Percentiles rank a stretch among this genome's conserved stretches.
Evolutionary conservation across 2,888 invertebrate genomes (phyloP).

Genomic region (Tinea semifulvella): DNA sequence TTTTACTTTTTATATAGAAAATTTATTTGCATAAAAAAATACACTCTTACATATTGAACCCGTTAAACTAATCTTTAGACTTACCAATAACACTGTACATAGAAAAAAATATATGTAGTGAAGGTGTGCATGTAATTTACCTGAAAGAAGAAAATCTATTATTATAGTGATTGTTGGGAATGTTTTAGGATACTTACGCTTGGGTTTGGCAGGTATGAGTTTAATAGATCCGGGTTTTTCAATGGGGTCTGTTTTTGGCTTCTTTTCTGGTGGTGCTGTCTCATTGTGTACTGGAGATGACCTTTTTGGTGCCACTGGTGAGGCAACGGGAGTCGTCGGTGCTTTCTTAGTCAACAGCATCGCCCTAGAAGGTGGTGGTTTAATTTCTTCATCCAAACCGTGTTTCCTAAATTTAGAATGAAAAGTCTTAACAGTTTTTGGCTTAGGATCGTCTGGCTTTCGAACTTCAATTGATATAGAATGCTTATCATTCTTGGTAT

Average conservation of each 20-base stretch:
- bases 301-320: slow-evolving; percentile 51
- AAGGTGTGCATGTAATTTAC: slow-evolving; percentile 27
- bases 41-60: too few relatives aligned
- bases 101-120: slow-evolving; percentile 17
- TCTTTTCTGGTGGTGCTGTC: slow-evolving; percentile 80
- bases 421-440: slow-evolving; percentile 92
- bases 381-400: slow-evolving; percentile 86
- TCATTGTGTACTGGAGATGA: slow-evolving; percentile 59
- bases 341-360: slow-evolving; percentile 68
- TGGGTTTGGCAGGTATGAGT: slow-evolving; percentile 86
- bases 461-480: slow-evolving; percentile 85
- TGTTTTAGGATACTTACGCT: slow-evolving; percentile 79
- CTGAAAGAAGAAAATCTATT: slow-evolving; percentile 56
- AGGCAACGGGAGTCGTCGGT: slow-evolving; percentile 52
- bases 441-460: slow-evolving; percentile 75
- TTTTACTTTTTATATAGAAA: too few relatives aligned
- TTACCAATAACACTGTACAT: slow-evolving; percentile 44
- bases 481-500: slow-evolving; percentile 71
- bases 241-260: slow-evolving; percentile 70
- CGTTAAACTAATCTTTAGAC: slow-evolving; percentile 58
- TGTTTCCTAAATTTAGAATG: slow-evolving; percentile 92
- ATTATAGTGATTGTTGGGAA: slow-evolving; percentile 24
- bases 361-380: slow-evolving; percentile 83
- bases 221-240: slow-evolving; percentile 86
- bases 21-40: too few relatives aligned